Conservation (phyloP, 1,140 invertebrate species). For the Scylla paramamosain region DNA sequence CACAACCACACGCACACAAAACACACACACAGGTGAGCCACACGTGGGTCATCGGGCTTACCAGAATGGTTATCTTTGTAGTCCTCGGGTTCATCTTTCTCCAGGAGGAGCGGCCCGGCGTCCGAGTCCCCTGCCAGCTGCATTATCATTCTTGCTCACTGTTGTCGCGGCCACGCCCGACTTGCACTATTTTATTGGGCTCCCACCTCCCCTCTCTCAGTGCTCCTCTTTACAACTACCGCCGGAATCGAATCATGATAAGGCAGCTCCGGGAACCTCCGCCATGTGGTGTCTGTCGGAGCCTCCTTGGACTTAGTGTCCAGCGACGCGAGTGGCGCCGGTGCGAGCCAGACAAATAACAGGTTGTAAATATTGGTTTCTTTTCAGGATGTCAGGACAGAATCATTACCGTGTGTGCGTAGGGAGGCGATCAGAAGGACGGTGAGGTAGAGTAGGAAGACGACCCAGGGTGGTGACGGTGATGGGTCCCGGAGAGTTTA, state of each 20-base stretch:
- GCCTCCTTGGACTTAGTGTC: not conserved
- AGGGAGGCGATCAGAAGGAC: not conserved
- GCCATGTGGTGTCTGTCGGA: conserved; percentile 35
- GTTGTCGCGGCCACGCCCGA: not conserved
- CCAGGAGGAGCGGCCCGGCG: conserved; percentile 59
- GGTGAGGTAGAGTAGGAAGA: not conserved
- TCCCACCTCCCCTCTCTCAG: not conserved
- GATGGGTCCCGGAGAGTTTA: conserved; percentile 67
- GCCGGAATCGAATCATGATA: not conserved
- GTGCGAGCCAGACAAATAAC: not conserved
- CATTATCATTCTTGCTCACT: conserved; percentile 72
- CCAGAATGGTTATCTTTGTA: conserved; percentile 57
- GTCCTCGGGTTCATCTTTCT: conserved; percentile 63
- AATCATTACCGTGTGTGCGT: not conserved
- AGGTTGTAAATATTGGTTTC: not conserved
- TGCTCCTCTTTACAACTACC: conserved; percentile 12
- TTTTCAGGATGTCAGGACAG: not conserved
- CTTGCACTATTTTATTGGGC: not conserved
- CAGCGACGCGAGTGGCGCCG: not conserved
- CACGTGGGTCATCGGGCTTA: conserved; percentile 38
- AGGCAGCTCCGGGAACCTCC: conserved; percentile 7
- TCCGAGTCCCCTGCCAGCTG: conserved; percentile 71
- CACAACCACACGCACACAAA: not conserved
- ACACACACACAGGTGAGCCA: not conserved
- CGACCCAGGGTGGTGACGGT: not conserved